Base-by-base conservation (phyloP, 23 tunicate species). In the Pegea sp. region DNA sequence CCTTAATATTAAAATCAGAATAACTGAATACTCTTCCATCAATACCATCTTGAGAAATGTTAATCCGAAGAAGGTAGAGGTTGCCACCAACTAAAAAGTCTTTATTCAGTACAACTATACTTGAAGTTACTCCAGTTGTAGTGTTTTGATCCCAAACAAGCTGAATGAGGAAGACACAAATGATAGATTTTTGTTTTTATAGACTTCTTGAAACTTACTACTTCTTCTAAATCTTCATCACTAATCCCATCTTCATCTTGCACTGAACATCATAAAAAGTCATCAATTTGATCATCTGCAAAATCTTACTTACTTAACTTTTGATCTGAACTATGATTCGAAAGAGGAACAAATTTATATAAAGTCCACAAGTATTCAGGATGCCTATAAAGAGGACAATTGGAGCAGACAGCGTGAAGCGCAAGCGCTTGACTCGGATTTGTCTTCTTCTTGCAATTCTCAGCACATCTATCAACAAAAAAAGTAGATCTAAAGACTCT, bases 391-490 rank as follows among this genome's bases (percentile, higher is more conserved):
- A 33, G 46, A 28, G 58, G 63, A 59, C 95, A 84, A 56, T 84
- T 84, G 33, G 24, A 1, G 59, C 95, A 84, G 33, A 68, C 56
- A 8, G 72, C 76, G 19, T 74, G 73, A 8, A 89, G 58, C 19
- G 81, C 78, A 1, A 89, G 64, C 1, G 81, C 59, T 66, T 89
- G 80, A 3, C 80, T 71, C 24, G 90, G 90, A 31, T 89, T 89
- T 71, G 77, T 58, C 56, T 89, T 89, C 16, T 31, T 27, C 44
- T 77, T 78, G 50, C 98, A 89, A 54, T 89, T 89, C 22, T 89
- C 98, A 1, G 31, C 69, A 29, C 98, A 89, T 19, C 95, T 81
- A 52, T 38, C 13, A 38, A 8, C 11, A 38, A 38, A 8, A 38
- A 38, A 38, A 38, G 16, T 8, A 38, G 16, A 19, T 20, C 56